These are phyloP conservation scores for Sebastes oblongus DNA, from an alignment of 2,797 vertebrate genomes.

Conservation along the genomic window DNA sequence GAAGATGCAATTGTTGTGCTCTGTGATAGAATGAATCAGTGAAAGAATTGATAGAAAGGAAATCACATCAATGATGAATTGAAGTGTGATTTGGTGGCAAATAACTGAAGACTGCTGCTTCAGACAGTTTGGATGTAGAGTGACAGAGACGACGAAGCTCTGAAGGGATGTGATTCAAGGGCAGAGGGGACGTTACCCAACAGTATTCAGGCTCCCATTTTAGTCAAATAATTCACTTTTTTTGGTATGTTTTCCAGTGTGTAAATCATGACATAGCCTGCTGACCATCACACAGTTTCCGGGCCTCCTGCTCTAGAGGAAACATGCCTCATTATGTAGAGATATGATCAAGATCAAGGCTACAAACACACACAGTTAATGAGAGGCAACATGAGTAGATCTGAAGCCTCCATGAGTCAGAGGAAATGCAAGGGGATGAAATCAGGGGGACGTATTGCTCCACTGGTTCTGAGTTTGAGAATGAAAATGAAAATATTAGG, in stretches of 20 bases:
- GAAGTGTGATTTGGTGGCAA: not conserved
- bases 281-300: not conserved
- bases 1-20: not conserved
- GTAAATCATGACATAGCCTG: not conserved
- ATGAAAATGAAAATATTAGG: not conserved
- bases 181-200: constrained; percentile 17
- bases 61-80: not conserved
- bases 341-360: constrained; percentile 4
- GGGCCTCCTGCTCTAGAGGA: not conserved
- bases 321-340: constrained; percentile 10
- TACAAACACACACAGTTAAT: not conserved
- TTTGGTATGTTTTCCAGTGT: not conserved
- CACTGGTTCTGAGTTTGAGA: not conserved
- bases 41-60: not conserved
- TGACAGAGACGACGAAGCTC: constrained; percentile 1
- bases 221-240: not conserved
- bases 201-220: constrained; percentile 33
- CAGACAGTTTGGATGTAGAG: not conserved
- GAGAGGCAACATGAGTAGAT: not conserved
- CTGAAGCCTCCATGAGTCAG: not conserved
- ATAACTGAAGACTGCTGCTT: constrained; percentile 3
- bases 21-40: not conserved
- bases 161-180: constrained; percentile 32
- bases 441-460: not conserved
- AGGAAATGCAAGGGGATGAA: not conserved